Percentiles rank a stretch among this genome's conserved stretches.
Conservation (phyloP, 2,888 invertebrate genomes). For the Limenitis camilla region DNA sequence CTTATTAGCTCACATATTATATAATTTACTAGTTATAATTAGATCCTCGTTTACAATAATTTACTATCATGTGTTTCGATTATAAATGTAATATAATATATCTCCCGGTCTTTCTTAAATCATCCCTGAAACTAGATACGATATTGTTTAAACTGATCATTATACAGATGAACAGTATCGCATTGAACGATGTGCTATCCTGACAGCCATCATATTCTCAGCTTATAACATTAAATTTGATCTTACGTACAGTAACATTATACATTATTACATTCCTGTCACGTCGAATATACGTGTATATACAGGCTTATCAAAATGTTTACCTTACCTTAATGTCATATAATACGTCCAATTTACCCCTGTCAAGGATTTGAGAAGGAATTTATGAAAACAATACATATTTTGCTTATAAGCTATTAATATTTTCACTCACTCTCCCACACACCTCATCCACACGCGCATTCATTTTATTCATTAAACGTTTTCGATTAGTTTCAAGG, state of each 20-base stretch:
- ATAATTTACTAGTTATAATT: too few relatives aligned
- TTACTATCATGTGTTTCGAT: too few relatives aligned
- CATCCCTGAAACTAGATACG: neutral
- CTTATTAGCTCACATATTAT: too few relatives aligned
- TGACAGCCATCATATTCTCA: slow-evolving; percentile 30
- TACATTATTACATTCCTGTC: slow-evolving; percentile 64
- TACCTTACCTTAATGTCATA: slow-evolving; percentile 51
- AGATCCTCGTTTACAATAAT: too few relatives aligned
- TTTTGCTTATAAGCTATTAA: slow-evolving; percentile 5
- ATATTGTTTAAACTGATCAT: slow-evolving; percentile 4
- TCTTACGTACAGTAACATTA: slow-evolving; percentile 47
- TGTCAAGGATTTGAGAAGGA: slow-evolving; percentile 37
- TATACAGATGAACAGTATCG: slow-evolving; percentile 5
- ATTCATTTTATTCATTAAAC: too few relatives aligned
- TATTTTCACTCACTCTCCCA: neutral
- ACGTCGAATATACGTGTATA: slow-evolving; percentile 41
- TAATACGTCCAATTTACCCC: slow-evolving; percentile 55
- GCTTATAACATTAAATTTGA: slow-evolving; percentile 48
- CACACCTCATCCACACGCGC: too few relatives aligned
- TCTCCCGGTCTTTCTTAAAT: neutral
- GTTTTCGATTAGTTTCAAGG: too few relatives aligned
- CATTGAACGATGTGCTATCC: slow-evolving; percentile 15
- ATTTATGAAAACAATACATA: slow-evolving; percentile 16
- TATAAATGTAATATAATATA: too few relatives aligned
- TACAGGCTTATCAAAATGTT: slow-evolving; percentile 50